phyloP scores from a whole-genome alignment of 1,140 invertebrate species.

The Brachystomella parvula region DNA sequence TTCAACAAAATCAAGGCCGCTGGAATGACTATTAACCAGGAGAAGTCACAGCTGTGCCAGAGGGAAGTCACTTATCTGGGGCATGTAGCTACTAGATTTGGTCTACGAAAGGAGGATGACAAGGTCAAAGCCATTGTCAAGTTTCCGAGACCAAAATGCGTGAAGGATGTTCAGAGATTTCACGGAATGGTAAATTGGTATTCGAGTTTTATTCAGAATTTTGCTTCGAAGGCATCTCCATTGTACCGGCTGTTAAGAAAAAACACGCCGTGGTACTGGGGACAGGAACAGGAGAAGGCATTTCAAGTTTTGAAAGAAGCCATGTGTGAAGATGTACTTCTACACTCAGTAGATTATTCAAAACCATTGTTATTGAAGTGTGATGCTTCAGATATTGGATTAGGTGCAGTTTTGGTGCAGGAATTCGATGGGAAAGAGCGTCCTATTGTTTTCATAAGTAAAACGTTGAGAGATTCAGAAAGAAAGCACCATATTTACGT shows the following conservation, averaged over 20 bases:
- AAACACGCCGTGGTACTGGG: slow-evolving; percentile 1
- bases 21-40: slow-evolving; percentile 45
- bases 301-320: slow-evolving; percentile 15
- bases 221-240: slow-evolving; percentile 25
- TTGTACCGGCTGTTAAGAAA: slow-evolving; percentile 19
- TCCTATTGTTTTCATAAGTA: slow-evolving; percentile 44
- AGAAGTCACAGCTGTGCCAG: slow-evolving; percentile 44
- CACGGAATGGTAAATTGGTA: slow-evolving; percentile 37
- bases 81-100: slow-evolving; percentile 37
- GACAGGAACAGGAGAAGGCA: slow-evolving; percentile 15
- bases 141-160: slow-evolving; percentile 29
- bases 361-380: neutral
- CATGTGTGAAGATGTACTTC: neutral
- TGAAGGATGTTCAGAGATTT: slow-evolving; percentile 35
- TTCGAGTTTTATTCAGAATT: slow-evolving; percentile 24
- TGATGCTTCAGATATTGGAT: slow-evolving; percentile 2
- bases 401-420: slow-evolving; percentile 4
- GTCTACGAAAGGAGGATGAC: slow-evolving; percentile 39
- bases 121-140: slow-evolving; percentile 39
- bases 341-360: neutral
- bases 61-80: slow-evolving; percentile 42
- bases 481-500: slow-evolving; percentile 45
- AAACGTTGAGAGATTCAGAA: slow-evolving; percentile 43
- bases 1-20: slow-evolving; percentile 40
- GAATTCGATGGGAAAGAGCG: slow-evolving; percentile 27